Evolutionary conservation across 2,797 vertebrate species (phyloP).

Genomic region (Huso huso): DNA sequence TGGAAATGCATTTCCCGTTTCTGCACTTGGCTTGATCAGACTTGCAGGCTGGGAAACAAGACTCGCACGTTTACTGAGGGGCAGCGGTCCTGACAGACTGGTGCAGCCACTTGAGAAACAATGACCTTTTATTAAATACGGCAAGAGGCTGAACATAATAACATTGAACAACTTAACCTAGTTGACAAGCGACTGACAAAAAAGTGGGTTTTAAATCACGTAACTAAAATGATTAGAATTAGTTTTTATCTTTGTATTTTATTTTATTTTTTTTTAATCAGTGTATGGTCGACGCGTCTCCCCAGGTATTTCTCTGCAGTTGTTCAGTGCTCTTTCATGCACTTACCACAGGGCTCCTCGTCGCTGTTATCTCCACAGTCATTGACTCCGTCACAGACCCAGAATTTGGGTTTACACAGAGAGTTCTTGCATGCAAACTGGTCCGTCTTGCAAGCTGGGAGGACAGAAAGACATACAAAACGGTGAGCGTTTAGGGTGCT

Average conservation of each 20-base stretch:
- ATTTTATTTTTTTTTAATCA: not conserved
- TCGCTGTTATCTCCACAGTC: constrained; percentile 86
- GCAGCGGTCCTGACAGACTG: not conserved
- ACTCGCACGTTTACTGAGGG: not conserved
- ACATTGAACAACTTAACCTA: too few species aligned
- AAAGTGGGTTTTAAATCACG: too few species aligned
- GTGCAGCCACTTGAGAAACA: too few species aligned
- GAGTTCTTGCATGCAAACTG: constrained; percentile 69
- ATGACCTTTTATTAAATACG: too few species aligned
- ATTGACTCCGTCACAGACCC: constrained; percentile 73
- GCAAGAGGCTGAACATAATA: too few species aligned
- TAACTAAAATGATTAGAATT: too few species aligned
- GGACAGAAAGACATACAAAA: constrained; percentile 11
- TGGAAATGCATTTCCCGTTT: constrained; percentile 62
- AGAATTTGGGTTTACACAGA: constrained; percentile 77
- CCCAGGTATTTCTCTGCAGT: not conserved
- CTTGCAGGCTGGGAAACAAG: constrained; percentile 52
- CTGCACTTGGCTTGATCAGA: constrained; percentile 51
- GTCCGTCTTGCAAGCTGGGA: constrained; percentile 45
- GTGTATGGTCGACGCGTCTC: not conserved
- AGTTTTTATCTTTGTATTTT: too few species aligned
- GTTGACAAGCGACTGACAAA: too few species aligned
- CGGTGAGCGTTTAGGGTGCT: too few species aligned
- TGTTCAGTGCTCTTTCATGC: not conserved
- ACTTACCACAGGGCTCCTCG: constrained; percentile 75